phyloP scores from a whole-genome alignment of 2,888 invertebrate species.

The Stegophylla sp. region DNA sequence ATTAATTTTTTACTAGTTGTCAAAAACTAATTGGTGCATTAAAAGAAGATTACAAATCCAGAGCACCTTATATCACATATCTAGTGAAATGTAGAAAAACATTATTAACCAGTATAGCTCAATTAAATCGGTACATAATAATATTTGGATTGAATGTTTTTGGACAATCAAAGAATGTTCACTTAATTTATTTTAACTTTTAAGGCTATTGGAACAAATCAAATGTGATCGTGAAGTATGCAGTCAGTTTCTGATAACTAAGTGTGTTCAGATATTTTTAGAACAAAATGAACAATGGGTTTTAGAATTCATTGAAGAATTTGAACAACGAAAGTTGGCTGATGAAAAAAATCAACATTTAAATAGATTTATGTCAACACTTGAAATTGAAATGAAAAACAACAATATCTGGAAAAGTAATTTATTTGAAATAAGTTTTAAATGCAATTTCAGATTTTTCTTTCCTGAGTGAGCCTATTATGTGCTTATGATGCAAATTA shows the following conservation, averaged over 20 bases:
- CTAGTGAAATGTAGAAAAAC: conserved; percentile 81
- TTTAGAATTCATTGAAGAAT: conserved; percentile 79
- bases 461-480: too few relatives aligned
- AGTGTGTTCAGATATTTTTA: conserved; percentile 81
- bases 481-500: too few relatives aligned
- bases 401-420: conserved; percentile 76
- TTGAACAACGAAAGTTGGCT: conserved; percentile 78
- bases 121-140: conserved; percentile 71
- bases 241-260: conserved; percentile 75
- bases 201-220: conserved; percentile 70
- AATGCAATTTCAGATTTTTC: neutral
- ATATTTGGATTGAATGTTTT: conserved; percentile 7
- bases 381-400: conserved; percentile 74
- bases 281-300: conserved; percentile 78
- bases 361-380: conserved; percentile 78
- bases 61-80: conserved; percentile 84
- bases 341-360: conserved; percentile 92
- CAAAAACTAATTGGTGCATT: conserved; percentile 77
- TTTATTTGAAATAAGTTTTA: conserved; percentile 60
- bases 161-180: conserved; percentile 20
- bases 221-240: conserved; percentile 76
- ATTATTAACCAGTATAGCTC: conserved; percentile 76
- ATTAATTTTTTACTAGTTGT: conserved; percentile 67
- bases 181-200: conserved; percentile 61
- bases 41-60: conserved; percentile 76